Percentiles rank a stretch among this genome's conserved stretches.
phyloP scores from a whole-genome alignment of 2,888 invertebrate species.

The Erebia palarica region DNA sequence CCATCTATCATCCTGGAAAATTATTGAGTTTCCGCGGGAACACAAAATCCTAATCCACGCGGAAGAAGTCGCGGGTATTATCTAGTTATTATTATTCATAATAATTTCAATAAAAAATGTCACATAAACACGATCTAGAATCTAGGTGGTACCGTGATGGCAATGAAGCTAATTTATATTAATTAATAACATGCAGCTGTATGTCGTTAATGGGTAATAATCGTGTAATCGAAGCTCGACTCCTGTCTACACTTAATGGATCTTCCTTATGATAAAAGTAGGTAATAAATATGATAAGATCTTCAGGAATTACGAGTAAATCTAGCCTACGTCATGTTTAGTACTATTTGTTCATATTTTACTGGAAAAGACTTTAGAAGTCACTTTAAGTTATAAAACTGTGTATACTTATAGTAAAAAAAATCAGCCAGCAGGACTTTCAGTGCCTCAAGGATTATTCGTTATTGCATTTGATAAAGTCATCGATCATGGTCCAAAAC shows the following conservation, averaged over 20 bases:
- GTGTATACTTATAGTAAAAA: no score
- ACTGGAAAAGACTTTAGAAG: no score
- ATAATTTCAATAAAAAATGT: not conserved
- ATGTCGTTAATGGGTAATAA: constrained; percentile 10
- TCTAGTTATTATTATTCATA: no score
- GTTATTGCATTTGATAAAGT: no score
- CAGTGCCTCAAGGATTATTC: no score
- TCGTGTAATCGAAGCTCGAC: constrained; percentile 12
- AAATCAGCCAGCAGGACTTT: no score
- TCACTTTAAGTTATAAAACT: no score
- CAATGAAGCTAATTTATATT: constrained; percentile 18
- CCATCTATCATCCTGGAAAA: no score
- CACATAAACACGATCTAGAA: constrained; percentile 1
- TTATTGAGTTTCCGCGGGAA: no score
- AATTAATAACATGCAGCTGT: constrained; percentile 7
- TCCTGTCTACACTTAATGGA: constrained; percentile 5
- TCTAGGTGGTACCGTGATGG: not conserved
- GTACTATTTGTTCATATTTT: not conserved
- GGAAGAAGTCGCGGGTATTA: no score
- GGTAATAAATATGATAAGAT: constrained; percentile 20
- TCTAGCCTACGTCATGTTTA: constrained; percentile 6
- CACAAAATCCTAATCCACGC: no score
- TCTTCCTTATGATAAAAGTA: constrained; percentile 19
- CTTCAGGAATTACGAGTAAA: constrained; percentile 10
- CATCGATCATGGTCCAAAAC: no score